Base-by-base conservation (phyloP, 30 jellyfish, hydroid and myxozoan genomes). In the Hydractinia echinata region DNA sequence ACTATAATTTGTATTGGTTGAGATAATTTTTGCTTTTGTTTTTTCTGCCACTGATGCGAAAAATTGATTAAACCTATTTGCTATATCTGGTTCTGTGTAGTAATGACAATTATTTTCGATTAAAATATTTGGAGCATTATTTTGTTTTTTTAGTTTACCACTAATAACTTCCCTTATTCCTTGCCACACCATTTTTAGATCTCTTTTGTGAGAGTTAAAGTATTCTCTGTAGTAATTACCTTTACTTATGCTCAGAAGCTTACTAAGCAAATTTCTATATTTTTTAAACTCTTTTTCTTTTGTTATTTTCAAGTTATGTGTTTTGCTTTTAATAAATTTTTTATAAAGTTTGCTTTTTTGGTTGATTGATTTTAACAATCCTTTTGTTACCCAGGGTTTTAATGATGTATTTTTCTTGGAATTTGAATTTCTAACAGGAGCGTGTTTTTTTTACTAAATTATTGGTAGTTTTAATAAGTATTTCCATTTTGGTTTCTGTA, bases 311-410 rank as follows among this genome's bases (percentile, higher is more conserved):
- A n/a, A n/a, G n/a, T n/a, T n/a, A n/a, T n/a, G n/a, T n/a, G n/a
- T n/a, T n/a, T n/a, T n/a, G n/a, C n/a, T n/a, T n/a, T n/a, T n/a
- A n/a, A n/a, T n/a, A n/a, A n/a, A n/a, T n/a, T n/a, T n/a, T n/a
- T n/a, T n/a, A n/a, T n/a, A n/a, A n/a, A n/a, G n/a, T n/a, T n/a
- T n/a, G n/a, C n/a, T n/a, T n/a, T n/a, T n/a, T n/a, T n/a, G n/a
- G n/a, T n/a, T n/a, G n/a, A n/a, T n/a, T n/a, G n/a, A n/a, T n/a
- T n/a, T n/a, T n/a, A n/a, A n/a, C n/a, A 56, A 56, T 56, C 68
- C 68, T 56, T n/a, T n/a, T 9, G 68, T 56, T n/a, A 56, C n/a
- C 68, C 68, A 56, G 68, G 68, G 68, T 56, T 56, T 9, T 10
- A n/a, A 56, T 10, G 68, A n/a, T 56, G 10, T 56, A 9, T 56